Evolutionary conservation across 2,888 invertebrate species (phyloP).

Genomic region (Biston stratarius): DNA sequence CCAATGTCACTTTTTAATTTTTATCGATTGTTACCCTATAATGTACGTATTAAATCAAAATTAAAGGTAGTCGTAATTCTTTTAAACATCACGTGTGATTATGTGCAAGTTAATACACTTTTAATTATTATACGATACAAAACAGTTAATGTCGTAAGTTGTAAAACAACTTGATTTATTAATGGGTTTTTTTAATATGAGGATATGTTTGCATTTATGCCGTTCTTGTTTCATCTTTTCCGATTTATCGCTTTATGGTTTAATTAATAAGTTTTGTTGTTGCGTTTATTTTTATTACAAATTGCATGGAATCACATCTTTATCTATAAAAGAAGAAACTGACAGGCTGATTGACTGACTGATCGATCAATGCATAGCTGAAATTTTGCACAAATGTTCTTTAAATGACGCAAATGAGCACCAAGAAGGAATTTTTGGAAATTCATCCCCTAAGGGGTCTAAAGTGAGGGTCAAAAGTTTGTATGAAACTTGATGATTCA

Average conservation of each 20-base stretch:
- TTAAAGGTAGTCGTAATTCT: slow-evolving; percentile 49
- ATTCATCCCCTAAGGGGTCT: too few species aligned
- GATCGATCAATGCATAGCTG: too few species aligned
- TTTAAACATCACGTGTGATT: slow-evolving; percentile 48
- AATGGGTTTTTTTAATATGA: slow-evolving; percentile 9
- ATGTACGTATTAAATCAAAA: slow-evolving; percentile 50
- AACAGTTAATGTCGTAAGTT: slow-evolving; percentile 38
- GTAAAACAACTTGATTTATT: slow-evolving; percentile 35
- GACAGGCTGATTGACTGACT: too few species aligned
- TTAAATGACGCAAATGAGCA: too few species aligned
- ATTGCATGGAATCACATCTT: not conserved
- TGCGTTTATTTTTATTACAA: not conserved
- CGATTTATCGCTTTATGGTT: not conserved
- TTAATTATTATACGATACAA: slow-evolving; percentile 44
- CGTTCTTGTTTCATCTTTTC: slow-evolving; percentile 15
- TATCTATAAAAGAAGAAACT: too few species aligned
- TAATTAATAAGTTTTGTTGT: not conserved
- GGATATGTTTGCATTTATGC: slow-evolving; percentile 1
- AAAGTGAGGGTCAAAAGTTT: too few species aligned
- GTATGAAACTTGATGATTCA: too few species aligned
- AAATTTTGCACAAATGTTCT: too few species aligned
- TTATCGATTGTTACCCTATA: slow-evolving; percentile 50
- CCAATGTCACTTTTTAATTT: slow-evolving; percentile 44
- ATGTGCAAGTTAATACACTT: slow-evolving; percentile 38
- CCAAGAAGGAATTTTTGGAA: too few species aligned